Evolutionary conservation across 1,140 invertebrate genomes (phyloP).

Genomic region (Papilio polyxenes): DNA sequence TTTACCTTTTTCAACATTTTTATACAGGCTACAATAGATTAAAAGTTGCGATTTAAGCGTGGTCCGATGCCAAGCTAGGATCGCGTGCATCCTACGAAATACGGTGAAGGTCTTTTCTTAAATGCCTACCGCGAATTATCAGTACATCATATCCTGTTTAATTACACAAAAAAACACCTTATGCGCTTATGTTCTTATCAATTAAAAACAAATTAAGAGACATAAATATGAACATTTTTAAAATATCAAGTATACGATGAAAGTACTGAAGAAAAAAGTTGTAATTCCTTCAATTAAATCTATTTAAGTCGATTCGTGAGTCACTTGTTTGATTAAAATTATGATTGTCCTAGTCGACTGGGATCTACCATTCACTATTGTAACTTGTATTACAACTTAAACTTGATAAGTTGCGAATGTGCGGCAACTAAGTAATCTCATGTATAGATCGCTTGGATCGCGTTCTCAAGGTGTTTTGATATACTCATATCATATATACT

Average conservation of each 20-base stretch:
- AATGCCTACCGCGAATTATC: constrained; percentile 43
- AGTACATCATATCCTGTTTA: constrained; percentile 46
- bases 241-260: background rate
- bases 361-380: constrained; percentile 23
- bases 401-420: constrained; percentile 21
- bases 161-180: constrained; percentile 44
- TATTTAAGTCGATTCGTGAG: background rate
- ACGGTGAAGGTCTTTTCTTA: constrained; percentile 46
- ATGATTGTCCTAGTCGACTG: background rate
- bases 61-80: constrained; percentile 38
- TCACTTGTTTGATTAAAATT: constrained; percentile 1
- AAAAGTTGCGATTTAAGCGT: constrained; percentile 33
- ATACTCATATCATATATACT: constrained; percentile 4
- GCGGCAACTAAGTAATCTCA: constrained; percentile 12
- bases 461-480: constrained; percentile 12
- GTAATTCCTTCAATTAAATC: background rate
- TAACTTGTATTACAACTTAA: constrained; percentile 28
- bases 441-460: background rate
- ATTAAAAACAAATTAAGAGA: constrained; percentile 2
- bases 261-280: background rate
- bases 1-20: constrained; percentile 15
- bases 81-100: constrained; percentile 46
- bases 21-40: constrained; percentile 29
- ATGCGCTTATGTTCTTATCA: constrained; percentile 12
- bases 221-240: background rate